Base-by-base conservation (phyloP, 2,113 vertebrate species). In the Pungitius pungitius region DNA sequence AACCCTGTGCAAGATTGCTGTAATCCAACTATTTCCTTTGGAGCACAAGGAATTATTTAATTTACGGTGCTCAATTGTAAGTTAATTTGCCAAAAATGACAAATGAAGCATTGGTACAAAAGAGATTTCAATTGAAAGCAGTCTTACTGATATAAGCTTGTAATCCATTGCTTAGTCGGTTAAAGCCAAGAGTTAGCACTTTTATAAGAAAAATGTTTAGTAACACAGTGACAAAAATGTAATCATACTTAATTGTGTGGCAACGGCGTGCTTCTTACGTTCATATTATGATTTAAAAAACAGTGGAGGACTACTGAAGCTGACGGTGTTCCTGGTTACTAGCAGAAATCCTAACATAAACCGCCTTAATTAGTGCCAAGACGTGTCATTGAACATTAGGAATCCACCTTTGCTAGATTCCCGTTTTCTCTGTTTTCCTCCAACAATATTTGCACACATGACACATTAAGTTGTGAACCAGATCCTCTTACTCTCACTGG, bases 1-100 rank as follows among this genome's bases (percentile, higher is more conserved):
- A 57, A 57, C 58, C 5, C 47, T 80, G 22, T 12, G 26, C 26
- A 62, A 20, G 54, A 73, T 33, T 67, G 18, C 12, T 67, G 15
- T 47, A 54, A 47, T 22, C 13, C 24, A 7, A 49, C 18, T 49
- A 26, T 62, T 56, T 65, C 61, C 33, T 78, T 9, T 10, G 37
- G n/a, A 75, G 58, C 20, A 39, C 33, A 54, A 39, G 14, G 1
- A 63, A 67, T 39, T 35, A 35, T 62, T 54, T 15, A 61, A 56
- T 33, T 40, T 9, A 66, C 5, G 18, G 5, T 3, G 24, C 18
- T 63, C 42, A 58, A 8, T 14, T 59, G 2, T 60, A 27, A 68
- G 14, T 35, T 26, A 12, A 35, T 40, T 59, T 63, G 56, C 15
- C 26, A 64, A 68, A n/a, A 17, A 26, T 40, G 43, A 57, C n/a